Base-by-base conservation (phyloP, 2,113 vertebrate genomes). In the Sinocyclocheilus maitianheensis region DNA sequence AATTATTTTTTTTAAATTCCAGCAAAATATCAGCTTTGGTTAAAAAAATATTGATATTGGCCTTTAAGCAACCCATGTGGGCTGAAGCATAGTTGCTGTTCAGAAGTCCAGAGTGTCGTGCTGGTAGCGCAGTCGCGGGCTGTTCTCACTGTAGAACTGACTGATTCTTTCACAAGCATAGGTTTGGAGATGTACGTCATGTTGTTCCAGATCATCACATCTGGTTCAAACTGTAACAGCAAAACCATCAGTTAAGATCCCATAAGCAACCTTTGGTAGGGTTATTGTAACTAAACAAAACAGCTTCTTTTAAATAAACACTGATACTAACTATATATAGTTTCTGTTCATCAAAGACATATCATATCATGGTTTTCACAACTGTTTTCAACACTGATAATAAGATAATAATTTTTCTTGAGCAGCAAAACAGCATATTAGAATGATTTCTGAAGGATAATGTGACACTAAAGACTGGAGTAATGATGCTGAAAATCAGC, bases 171-270 rank as follows among this genome's bases (percentile, higher is more conserved):
- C 85, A 96, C 94, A 20, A 96, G 94, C 40, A 97, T 87, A 0
- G 95, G 96, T 81, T 94, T 96, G 65, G 94, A 90, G 81, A 95
- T 86, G 55, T 96, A 95, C 80, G 90, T 95, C 93, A 97, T 97
- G 85, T 97, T 96, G 84, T 97, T 97, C 96, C 96, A 97, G 90
- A 97, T 94, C 95, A 95, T 96, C 34, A 97, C 87, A 0, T 96
- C 96, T 0, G 95, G 92, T 83, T 97, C 96, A 87, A 96, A 97
- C 96, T 96, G 88, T 53, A 34, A 75, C 40, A 58, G 22, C 5
- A 87, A 75, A 51, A 30, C 18, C 62, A 80, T 26, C 1, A 46
- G 77, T 55, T 63, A 48, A 40, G 48, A 71, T 55, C 79, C 34
- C 60, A 34, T 72, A 72, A 3, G 24, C 8, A 69, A 74, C 51